Base-by-base conservation (phyloP, 2,113 vertebrate species). In the Silurus meridionalis region DNA sequence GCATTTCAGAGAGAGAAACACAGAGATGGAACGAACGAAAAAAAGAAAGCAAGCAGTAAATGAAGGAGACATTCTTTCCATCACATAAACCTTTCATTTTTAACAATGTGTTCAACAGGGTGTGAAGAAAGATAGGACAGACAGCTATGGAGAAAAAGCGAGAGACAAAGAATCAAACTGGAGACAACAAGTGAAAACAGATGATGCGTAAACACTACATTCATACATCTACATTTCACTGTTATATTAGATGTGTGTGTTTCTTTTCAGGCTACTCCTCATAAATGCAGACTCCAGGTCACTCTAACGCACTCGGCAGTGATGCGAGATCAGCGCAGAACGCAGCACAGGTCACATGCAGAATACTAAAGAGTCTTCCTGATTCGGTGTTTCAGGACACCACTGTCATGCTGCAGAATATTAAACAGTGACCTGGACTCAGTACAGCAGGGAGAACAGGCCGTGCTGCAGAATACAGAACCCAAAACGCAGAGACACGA, bases 281-380 rank as follows among this genome's bases (percentile, higher is more conserved):
- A 85, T 72, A 75, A 69, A 60, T 72, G 78, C 82, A 82, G 75
- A 77, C 88, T 84, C 61, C 84, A 67, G 85, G 88, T 61, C 75
- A 81, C 72, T 72, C 82, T 23, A 82, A 37, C 50, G 61, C 71
- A 75, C 21, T 75, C 57, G 37, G 15, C 25, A 77, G 57, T 84
- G 83, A 77, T 77, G 28, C 53, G 58, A n/a, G 25, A 58, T 84
- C 67, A 74, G 83, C 15, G 19, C 57, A 60, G 46, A 21, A 69
- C 23, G 46, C 23, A 17, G 61, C 17, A 3, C 48, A 64, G 72
- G 72, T 78, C 66, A 21, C 82, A 9, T 78, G 81, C 61, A 83
- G 86, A 80, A 84, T 87, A 84, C 66, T 83, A 67, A 83, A 48
- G 63, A 83, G 61, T 28, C 48, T 17, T 83, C 46, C 63, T 28